Evolutionary conservation across 2,113 vertebrate genomes (phyloP).

Genomic region (Sciurus niger): DNA sequence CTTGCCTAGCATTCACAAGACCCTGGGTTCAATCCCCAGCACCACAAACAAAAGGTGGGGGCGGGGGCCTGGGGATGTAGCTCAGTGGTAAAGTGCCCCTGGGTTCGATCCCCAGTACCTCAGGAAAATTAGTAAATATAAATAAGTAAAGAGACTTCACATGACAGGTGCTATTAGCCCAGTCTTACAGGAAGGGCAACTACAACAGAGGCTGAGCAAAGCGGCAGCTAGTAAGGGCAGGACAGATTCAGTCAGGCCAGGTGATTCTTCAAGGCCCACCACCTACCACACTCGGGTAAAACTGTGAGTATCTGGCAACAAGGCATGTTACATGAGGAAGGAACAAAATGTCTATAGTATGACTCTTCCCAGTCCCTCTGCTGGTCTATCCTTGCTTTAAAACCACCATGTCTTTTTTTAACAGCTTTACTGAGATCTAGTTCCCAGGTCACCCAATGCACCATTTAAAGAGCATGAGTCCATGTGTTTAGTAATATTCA

Average conservation of each 20-base stretch:
- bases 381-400: background rate
- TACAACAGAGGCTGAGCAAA: background rate
- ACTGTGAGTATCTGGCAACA: background rate
- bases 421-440: background rate
- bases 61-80: background rate
- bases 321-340: background rate
- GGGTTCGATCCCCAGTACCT: background rate
- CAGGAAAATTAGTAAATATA: background rate
- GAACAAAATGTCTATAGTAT: background rate
- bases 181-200: background rate
- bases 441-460: background rate
- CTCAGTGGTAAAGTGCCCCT: background rate
- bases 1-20: no score
- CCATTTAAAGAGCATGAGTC: background rate
- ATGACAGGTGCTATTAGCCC: background rate
- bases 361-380: background rate
- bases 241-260: background rate
- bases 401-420: background rate
- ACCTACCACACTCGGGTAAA: background rate
- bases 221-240: background rate
- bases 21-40: background rate
- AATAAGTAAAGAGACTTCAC: no score
- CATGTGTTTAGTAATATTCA: background rate
- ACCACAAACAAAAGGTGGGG: no score
- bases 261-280: background rate